Conservation (phyloP, 2,888 invertebrate genomes). For the Hipparchia semele region DNA sequence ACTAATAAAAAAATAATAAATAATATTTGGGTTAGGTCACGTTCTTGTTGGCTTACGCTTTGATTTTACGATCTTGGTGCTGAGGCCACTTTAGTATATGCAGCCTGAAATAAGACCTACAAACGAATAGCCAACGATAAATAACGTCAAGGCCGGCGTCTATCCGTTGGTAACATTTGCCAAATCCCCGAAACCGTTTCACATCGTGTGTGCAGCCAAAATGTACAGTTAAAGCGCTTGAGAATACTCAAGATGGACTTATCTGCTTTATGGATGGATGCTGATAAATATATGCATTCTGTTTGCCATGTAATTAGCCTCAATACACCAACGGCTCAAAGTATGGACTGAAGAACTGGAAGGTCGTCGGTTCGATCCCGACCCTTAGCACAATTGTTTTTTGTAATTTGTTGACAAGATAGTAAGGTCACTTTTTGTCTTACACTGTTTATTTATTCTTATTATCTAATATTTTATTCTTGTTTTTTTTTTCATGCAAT, state of each 20-base stretch:
- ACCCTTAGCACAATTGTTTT: too few relatives aligned
- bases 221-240: background rate
- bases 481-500: too few relatives aligned
- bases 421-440: too few relatives aligned
- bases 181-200: constrained; percentile 1
- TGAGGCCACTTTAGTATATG: background rate
- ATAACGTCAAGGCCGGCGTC: constrained; percentile 2
- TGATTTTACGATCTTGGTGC: background rate
- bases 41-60: background rate
- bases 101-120: background rate
- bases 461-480: too few relatives aligned
- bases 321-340: background rate
- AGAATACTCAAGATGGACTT: constrained; percentile 2
- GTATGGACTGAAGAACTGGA: background rate
- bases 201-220: constrained; percentile 12
- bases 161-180: constrained; percentile 6
- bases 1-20: too few relatives aligned
- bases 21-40: background rate
- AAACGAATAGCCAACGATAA: constrained; percentile 1
- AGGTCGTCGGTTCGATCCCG: too few relatives aligned
- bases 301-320: background rate
- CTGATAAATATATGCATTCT: constrained; percentile 11
- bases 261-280: background rate
- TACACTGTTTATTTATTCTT: too few relatives aligned
- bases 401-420: too few relatives aligned